Conservation (phyloP, 2,113 vertebrate species). For the Sorex fumeus region DNA sequence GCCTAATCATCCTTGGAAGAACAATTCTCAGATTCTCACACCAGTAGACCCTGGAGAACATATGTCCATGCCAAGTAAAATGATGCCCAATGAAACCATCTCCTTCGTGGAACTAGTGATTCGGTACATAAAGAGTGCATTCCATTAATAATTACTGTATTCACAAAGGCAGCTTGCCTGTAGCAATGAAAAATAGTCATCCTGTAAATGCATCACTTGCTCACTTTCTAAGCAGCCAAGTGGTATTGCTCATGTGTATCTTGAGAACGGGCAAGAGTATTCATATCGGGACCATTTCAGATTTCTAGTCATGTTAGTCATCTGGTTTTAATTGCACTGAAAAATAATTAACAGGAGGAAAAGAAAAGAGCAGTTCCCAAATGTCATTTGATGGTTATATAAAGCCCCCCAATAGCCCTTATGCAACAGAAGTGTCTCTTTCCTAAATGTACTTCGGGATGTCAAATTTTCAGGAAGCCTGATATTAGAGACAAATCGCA, state of each 20-base stretch:
- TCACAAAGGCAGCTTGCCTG: conserved; percentile 82
- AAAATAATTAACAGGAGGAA: conserved; percentile 84
- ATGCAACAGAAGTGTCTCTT: conserved; percentile 71
- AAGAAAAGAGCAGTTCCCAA: conserved; percentile 83
- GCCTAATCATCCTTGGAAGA: conserved; percentile 69
- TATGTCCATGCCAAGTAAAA: conserved; percentile 78
- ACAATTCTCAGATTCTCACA: conserved; percentile 71
- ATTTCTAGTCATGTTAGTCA: conserved; percentile 84
- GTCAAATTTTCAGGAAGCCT: conserved; percentile 65
- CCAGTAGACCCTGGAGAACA: conserved; percentile 73
- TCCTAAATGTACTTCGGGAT: conserved; percentile 66
- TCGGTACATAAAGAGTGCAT: conserved; percentile 80
- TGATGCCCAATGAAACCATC: conserved; percentile 75
- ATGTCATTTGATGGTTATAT: conserved; percentile 73
- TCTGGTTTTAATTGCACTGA: conserved; percentile 83
- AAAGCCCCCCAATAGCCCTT: conserved; percentile 69
- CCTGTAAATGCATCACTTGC: conserved; percentile 82
- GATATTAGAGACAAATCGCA: conserved; percentile 72
- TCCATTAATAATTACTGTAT: conserved; percentile 80
- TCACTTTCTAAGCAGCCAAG: conserved; percentile 84
- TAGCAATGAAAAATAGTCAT: conserved; percentile 83
- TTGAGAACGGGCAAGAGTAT: conserved; percentile 82
- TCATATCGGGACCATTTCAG: conserved; percentile 80
- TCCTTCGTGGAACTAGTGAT: conserved; percentile 78
- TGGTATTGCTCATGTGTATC: conserved; percentile 84